phyloP scores from a whole-genome alignment of 2,888 invertebrate genomes.

The Zhuqinia jingwanae region DNA sequence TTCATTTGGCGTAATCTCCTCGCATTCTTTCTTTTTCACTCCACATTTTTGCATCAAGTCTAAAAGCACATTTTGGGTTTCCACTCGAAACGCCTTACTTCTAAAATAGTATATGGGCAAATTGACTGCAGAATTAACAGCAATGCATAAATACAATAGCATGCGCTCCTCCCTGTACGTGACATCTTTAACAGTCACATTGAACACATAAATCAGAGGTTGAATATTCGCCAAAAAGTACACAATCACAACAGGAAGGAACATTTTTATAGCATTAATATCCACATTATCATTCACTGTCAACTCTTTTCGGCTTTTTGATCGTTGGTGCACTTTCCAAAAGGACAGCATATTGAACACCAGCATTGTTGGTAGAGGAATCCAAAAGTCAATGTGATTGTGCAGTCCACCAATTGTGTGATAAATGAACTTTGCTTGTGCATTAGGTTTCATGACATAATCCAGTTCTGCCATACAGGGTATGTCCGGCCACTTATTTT shows the following conservation, averaged over 20 bases:
- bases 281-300: background rate
- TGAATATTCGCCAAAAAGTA: background rate
- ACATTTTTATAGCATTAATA: conserved; percentile 29
- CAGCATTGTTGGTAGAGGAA: conserved; percentile 22
- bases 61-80: background rate
- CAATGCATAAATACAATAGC: background rate
- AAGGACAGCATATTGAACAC: conserved; percentile 9
- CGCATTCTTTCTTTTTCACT: too few species aligned
- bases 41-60: too few species aligned
- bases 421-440: background rate
- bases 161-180: background rate
- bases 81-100: background rate
- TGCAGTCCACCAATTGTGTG: background rate
- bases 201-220: background rate
- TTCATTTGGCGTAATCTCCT: too few species aligned
- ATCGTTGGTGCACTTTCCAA: background rate
- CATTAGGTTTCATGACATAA: background rate
- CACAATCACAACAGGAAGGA: conserved; percentile 16
- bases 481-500: background rate
- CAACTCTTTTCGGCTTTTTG: background rate
- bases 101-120: conserved; percentile 47
- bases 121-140: conserved; percentile 10
- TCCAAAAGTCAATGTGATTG: conserved; percentile 27
- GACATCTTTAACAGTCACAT: background rate
- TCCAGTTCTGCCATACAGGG: background rate